Percentiles rank a stretch among this genome's conserved stretches.
Evolutionary conservation across 2,113 vertebrate genomes (phyloP).

Genomic region (Crotophaga sulcirostris): DNA sequence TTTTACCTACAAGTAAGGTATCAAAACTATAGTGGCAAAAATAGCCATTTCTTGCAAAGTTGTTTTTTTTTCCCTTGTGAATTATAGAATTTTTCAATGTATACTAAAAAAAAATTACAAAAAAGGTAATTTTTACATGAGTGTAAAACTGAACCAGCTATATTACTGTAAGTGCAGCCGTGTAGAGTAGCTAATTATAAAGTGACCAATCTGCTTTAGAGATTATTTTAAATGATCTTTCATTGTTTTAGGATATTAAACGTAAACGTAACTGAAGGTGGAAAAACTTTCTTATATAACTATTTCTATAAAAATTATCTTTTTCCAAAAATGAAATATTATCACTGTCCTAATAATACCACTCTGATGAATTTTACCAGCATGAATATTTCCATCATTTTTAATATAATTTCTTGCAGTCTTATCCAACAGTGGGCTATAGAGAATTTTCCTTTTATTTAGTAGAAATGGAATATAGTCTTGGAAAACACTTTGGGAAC

Average conservation of each 20-base stretch:
- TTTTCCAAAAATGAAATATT: background rate
- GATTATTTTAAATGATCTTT: background rate
- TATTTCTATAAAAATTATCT: background rate
- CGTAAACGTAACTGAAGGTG: background rate
- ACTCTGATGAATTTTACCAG: background rate
- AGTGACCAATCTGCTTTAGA: background rate
- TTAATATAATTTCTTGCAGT: background rate
- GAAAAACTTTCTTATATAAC: background rate
- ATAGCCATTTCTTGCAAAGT: background rate
- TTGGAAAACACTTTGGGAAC: background rate
- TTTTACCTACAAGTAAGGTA: background rate
- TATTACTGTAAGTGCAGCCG: background rate
- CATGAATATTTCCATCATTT: background rate
- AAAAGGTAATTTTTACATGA: background rate
- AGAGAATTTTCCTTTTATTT: background rate
- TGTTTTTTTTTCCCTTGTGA: fast-evolving
- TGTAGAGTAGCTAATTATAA: background rate
- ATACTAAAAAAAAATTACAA: background rate
- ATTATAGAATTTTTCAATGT: background rate
- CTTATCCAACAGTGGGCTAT: background rate
- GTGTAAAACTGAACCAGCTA: background rate
- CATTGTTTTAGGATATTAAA: background rate
- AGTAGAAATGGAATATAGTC: background rate
- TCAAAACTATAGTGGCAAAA: background rate
- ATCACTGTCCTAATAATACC: background rate